phyloP scores from a whole-genome alignment of 2,113 vertebrate genomes.

The Pachyramphus minor region DNA sequence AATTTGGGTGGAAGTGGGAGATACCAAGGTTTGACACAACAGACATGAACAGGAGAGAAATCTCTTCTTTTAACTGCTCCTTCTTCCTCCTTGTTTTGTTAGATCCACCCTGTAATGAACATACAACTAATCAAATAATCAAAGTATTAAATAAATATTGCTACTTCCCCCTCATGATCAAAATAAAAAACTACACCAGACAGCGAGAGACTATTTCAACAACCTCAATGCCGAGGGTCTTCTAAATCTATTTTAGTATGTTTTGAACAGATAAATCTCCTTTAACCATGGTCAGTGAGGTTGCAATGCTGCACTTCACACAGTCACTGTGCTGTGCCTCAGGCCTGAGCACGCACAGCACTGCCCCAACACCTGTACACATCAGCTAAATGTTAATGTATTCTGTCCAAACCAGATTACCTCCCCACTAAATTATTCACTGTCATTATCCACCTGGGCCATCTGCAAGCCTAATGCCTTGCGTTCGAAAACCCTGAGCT shows the following conservation, averaged over 20 bases:
- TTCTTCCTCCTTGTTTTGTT: neutral
- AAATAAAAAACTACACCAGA: neutral
- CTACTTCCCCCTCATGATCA: neutral
- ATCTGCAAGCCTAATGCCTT: constrained; percentile 74
- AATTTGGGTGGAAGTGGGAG: neutral
- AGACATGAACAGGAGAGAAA: neutral
- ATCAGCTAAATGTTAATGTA: constrained; percentile 72
- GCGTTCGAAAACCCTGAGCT: constrained; percentile 56
- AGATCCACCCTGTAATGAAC: neutral
- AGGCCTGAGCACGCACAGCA: neutral
- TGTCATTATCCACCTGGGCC: constrained; percentile 67
- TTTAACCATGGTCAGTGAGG: neutral
- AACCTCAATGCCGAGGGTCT: neutral
- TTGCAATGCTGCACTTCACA: neutral
- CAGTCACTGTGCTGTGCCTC: neutral
- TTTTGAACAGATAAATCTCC: neutral
- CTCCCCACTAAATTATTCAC: constrained; percentile 73
- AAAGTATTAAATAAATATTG: neutral
- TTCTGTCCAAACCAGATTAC: constrained; percentile 75
- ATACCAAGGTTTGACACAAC: neutral
- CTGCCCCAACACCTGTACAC: constrained; percentile 63
- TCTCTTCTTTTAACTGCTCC: neutral
- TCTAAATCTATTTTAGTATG: neutral
- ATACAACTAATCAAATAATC: neutral
- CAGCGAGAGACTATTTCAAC: neutral